These are phyloP conservation scores for Otolemur garnettii DNA, from an alignment of 2,113 vertebrate species.

Conservation along the genomic window DNA sequence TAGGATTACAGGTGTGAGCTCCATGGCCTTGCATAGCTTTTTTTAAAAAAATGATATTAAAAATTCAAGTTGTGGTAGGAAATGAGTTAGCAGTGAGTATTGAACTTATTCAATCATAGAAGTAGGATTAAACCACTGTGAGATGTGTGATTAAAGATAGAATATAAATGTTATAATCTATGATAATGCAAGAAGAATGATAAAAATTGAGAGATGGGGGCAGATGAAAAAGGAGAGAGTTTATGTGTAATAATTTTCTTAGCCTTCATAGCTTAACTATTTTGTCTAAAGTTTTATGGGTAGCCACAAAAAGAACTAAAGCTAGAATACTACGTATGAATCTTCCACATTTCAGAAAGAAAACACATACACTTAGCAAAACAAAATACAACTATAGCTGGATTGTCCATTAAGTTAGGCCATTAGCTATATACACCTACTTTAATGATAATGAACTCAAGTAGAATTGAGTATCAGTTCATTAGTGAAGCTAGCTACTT, in stretches of 20 bases:
- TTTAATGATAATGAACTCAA: background rate
- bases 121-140: background rate
- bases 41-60: background rate
- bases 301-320: background rate
- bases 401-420: background rate
- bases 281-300: background rate
- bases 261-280: background rate
- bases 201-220: background rate
- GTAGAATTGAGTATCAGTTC: background rate
- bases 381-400: background rate
- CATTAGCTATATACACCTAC: background rate
- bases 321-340: background rate
- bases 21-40: no score
- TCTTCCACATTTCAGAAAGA: constrained; percentile 1
- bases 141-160: background rate
- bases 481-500: background rate
- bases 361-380: background rate
- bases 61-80: background rate
- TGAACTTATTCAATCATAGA: background rate
- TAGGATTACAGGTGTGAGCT: no score
- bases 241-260: constrained; percentile 1
- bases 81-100: background rate
- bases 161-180: background rate
- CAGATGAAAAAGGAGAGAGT: background rate
- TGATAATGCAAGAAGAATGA: background rate